Evolutionary conservation across 2,888 invertebrate genomes (phyloP).

Genomic region (Campoplex capitator): DNA sequence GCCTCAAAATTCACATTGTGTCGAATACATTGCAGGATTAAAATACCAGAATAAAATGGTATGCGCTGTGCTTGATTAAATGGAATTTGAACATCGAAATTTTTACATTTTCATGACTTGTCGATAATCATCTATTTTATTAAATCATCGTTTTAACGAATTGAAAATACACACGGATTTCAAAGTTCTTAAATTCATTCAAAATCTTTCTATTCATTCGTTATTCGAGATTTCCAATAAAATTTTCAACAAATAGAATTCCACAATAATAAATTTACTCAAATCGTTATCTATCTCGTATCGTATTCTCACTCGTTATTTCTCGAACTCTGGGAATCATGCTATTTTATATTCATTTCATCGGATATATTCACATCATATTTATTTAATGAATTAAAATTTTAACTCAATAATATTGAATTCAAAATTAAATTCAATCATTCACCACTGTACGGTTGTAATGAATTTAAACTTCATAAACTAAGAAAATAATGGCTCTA

Average conservation of each 20-base stretch:
- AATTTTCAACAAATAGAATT: not conserved
- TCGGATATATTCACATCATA: not conserved
- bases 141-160: not conserved
- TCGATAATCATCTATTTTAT: not conserved
- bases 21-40: not conserved
- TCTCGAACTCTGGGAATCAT: not conserved
- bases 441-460: not conserved
- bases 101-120: not conserved
- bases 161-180: not conserved
- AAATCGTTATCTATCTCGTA: not conserved
- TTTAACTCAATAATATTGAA: not conserved
- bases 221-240: not conserved
- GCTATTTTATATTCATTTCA: not conserved
- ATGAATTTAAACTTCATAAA: not conserved
- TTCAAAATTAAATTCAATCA: not conserved
- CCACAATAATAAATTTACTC: not conserved
- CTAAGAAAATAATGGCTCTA: not conserved
- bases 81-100: not conserved
- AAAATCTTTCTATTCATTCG: not conserved
- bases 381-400: too few relatives aligned
- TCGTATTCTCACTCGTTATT: not conserved
- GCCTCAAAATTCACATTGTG: constrained; percentile 36
- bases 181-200: too few relatives aligned
- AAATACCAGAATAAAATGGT: constrained; percentile 5
- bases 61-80: not conserved